Evolutionary conservation across 2,888 invertebrate genomes (phyloP), one percentile per base, ranked within the genome.

Genomic region (Branchinecta sandiegonensis): DNA sequence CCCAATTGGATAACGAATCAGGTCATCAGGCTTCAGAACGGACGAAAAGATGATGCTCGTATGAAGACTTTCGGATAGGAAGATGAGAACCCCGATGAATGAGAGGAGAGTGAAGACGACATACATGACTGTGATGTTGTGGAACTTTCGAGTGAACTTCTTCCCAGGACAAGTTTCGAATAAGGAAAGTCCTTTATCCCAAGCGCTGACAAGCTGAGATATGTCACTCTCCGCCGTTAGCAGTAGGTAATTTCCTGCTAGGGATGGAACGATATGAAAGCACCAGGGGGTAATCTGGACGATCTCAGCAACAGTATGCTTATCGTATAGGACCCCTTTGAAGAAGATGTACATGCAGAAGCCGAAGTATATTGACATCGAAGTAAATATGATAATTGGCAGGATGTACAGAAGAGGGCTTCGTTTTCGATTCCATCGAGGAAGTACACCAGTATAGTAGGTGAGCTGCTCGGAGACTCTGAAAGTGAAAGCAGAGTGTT

Each of bases 231-330:
- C 56, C 8, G n/a, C 17, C 8, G n/a, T 56, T 56, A 56, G 56
- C 10, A 56, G 10, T 10, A 56, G 17, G 17, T 14, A 56, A 56
- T 56, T 56, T n/a, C 56, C n/a, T 14, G 56, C 17, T 14, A 56
- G 56, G n/a, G 56, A 56, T 17, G 56, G 56, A 56, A 56, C 56
- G 8, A 56, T 56, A 10, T 56, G 56, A 56, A 56, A 56, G 17
- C 56, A 56, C 56, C 56, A 56, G 8, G 56, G 56, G 8, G 56
- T 56, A 8, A 56, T 56, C 17, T 56, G 56, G 8, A 56, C 56
- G 17, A 56, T 56, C 17, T 56, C 56, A 1, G 56, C 56, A 17
- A 56, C 56, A 10, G 56, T 56, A 1, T 56, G n/a, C 8, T 17
- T 17, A 56, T 56, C 56, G 17, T 56, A 56, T 8, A 56, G 8